Evolutionary conservation across 2,113 vertebrate species (phyloP).

Genomic region (Rhinoptilus africanus): DNA sequence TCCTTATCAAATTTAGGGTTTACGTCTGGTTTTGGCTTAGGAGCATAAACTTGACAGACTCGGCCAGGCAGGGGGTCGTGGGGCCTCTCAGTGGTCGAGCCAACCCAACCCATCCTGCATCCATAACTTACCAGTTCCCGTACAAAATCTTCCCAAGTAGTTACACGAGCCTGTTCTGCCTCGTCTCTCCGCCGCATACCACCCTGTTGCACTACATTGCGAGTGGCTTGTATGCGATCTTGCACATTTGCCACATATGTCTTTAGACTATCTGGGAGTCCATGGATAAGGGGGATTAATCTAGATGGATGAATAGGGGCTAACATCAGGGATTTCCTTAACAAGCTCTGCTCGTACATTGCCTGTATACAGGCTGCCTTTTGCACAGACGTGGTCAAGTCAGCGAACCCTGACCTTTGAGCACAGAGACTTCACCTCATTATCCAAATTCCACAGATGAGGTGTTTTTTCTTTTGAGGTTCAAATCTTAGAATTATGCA

Average conservation of each 20-base stretch:
- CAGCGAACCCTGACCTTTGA: too few species aligned
- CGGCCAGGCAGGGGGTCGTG: background rate
- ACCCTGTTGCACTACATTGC: background rate
- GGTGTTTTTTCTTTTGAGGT: too few species aligned
- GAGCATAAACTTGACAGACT: background rate
- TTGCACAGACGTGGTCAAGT: background rate
- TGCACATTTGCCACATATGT: background rate
- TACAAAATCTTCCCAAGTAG: background rate
- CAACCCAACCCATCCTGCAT: background rate
- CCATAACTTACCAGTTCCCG: background rate
- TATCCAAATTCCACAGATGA: too few species aligned
- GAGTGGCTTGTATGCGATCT: background rate
- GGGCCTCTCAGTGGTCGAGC: background rate
- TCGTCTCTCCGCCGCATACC: too few species aligned
- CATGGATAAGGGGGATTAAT: background rate
- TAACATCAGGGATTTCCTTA: background rate
- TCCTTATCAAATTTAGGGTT: background rate
- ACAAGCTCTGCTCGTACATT: background rate
- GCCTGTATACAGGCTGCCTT: background rate
- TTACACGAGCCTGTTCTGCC: background rate
- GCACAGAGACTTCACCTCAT: too few species aligned
- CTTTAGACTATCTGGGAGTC: background rate
- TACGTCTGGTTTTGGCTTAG: background rate
- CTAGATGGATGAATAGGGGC: background rate
- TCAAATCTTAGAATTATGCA: too few species aligned